A percentile compares a stretch with the other conserved stretches of the same genome.
Evolutionary conservation across 1,140 invertebrate genomes (phyloP).

Genomic region (Papilio polyxenes): DNA sequence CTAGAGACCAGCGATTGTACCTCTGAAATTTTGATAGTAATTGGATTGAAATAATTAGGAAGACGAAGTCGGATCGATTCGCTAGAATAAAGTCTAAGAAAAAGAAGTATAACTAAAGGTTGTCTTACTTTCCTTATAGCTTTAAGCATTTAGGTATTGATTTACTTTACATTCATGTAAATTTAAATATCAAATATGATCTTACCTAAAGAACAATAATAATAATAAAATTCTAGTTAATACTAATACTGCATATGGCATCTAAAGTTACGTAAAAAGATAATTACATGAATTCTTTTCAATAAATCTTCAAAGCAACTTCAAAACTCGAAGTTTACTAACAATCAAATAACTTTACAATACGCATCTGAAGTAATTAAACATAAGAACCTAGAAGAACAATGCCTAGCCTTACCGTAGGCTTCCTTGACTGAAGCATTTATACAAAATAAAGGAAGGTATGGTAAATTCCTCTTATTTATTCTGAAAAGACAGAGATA

Average conservation of each 20-base stretch:
- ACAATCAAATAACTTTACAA: conserved; percentile 8
- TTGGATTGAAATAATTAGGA: too few relatives aligned
- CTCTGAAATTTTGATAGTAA: too few relatives aligned
- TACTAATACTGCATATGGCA: not conserved
- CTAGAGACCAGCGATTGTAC: too few relatives aligned
- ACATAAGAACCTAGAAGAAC: not conserved
- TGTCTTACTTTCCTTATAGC: not conserved
- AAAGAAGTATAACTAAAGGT: too few relatives aligned
- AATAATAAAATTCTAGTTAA: not conserved
- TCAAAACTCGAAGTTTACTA: not conserved
- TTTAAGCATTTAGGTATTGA: not conserved
- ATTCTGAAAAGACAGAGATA: not conserved
- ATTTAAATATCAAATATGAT: not conserved
- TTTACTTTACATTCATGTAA: not conserved
- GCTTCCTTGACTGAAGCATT: not conserved
- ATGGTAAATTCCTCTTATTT: not conserved
- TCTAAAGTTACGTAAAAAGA: not conserved
- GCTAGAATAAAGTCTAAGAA: too few relatives aligned
- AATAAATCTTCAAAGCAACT: not conserved
- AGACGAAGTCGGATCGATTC: too few relatives aligned
- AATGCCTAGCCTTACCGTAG: not conserved
- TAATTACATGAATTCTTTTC: not conserved
- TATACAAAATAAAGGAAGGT: not conserved
- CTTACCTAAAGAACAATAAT: not conserved
- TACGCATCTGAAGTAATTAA: not conserved